A percentile compares a stretch with the other conserved stretches of the same genome.
Conservation (phyloP, 1,140 invertebrate genomes). For the Anoplolepis gracilipes region DNA sequence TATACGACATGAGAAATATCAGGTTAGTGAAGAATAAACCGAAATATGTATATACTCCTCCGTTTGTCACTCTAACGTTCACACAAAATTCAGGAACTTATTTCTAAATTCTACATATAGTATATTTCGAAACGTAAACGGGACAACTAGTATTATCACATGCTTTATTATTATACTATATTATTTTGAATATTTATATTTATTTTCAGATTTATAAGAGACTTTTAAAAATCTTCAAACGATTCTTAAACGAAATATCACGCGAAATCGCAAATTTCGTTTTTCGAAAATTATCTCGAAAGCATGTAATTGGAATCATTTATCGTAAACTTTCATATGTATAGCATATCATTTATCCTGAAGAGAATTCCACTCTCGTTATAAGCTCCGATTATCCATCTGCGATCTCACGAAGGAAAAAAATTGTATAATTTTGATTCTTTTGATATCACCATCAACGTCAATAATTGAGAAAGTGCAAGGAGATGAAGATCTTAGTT, state of each 20-base stretch:
- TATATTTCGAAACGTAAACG: not conserved
- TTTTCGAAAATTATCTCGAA: constrained; percentile 37
- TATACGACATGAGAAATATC: not conserved
- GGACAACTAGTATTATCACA: not conserved
- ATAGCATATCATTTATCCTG: constrained; percentile 15
- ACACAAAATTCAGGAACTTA: not conserved
- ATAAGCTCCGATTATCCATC: constrained; percentile 20
- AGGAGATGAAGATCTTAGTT: not conserved
- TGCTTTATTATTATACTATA: not conserved
- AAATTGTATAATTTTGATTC: not conserved
- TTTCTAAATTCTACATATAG: not conserved
- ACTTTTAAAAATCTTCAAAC: not conserved
- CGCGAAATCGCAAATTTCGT: not conserved
- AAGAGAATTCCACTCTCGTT: constrained; percentile 41
- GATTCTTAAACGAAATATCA: not conserved
- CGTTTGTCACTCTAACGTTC: not conserved
- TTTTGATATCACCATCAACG: not conserved
- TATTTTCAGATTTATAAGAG: not conserved
- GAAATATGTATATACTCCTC: not conserved
- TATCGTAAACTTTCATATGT: constrained; percentile 38
- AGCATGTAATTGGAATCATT: constrained; percentile 45
- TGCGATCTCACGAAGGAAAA: not conserved
- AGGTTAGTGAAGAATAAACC: not conserved
- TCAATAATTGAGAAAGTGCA: not conserved
- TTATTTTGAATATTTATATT: not conserved